Conservation (phyloP, 1,140 invertebrate genomes). For the Rhynchophorus ferrugineus region DNA sequence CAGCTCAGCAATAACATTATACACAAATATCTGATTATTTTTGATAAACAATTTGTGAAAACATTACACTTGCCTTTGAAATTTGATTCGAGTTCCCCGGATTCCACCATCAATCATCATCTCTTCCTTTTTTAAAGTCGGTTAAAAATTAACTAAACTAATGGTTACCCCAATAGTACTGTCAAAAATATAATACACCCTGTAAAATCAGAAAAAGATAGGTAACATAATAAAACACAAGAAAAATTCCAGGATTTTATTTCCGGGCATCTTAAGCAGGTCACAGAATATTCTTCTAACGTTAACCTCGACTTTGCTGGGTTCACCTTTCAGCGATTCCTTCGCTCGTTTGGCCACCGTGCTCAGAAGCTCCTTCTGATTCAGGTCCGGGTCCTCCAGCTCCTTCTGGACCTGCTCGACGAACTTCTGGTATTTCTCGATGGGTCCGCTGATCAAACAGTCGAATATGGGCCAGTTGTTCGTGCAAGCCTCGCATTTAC, state of each 20-base stretch:
- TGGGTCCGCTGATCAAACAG: constrained; percentile 31
- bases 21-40: too few species aligned
- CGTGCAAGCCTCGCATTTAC: constrained; percentile 70
- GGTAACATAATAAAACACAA: background rate
- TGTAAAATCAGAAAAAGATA: too few species aligned
- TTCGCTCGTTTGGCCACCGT: constrained; percentile 8
- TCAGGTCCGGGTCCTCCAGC: background rate
- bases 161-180: too few species aligned
- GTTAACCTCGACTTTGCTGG: constrained; percentile 17
- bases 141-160: too few species aligned
- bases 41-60: too few species aligned
- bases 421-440: constrained; percentile 12
- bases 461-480: constrained; percentile 63
- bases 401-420: constrained; percentile 9
- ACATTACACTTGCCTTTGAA: too few species aligned
- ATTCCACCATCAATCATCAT: too few species aligned
- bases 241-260: constrained; percentile 17
- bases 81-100: too few species aligned
- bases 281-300: constrained; percentile 17
- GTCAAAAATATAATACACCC: too few species aligned
- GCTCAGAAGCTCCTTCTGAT: constrained; percentile 4
- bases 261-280: constrained; percentile 12
- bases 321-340: constrained; percentile 4
- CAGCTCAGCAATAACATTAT: too few species aligned
- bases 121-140: too few species aligned